These are phyloP conservation scores for Cataglyphis rosenhaueri DNA, from an alignment of 2,888 invertebrate genomes.

Conservation along the genomic window DNA sequence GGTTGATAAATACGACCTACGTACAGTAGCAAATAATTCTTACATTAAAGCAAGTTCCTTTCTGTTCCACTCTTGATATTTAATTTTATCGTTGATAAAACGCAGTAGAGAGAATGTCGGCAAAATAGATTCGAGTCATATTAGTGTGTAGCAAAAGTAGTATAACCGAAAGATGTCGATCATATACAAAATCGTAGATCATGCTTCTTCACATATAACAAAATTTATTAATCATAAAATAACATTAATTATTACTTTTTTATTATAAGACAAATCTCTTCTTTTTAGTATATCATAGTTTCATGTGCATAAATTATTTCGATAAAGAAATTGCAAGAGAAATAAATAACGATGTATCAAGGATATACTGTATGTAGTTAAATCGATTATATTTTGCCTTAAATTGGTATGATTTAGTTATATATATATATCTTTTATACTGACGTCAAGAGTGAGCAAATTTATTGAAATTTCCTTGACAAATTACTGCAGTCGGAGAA, in stretches of 20 bases:
- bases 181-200: too few species aligned
- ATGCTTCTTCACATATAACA: not conserved
- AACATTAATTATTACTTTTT: not conserved
- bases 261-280: not conserved
- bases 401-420: not conserved
- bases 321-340: not conserved
- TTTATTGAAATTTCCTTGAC: not conserved
- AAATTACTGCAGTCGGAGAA: not conserved
- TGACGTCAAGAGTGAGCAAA: conserved; percentile 3
- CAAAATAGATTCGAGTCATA: not conserved
- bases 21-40: not conserved
- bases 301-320: not conserved
- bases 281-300: not conserved
- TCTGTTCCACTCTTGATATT: not conserved
- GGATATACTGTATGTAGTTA: not conserved
- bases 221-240: conserved; percentile 6
- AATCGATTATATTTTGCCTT: not conserved
- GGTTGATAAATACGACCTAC: not conserved
- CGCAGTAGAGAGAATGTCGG: not conserved
- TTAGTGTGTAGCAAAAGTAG: not conserved
- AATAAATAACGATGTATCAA: not conserved
- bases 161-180: not conserved
- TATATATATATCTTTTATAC: not conserved
- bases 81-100: not conserved
- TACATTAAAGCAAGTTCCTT: not conserved